Conservation (phyloP, 2,113 vertebrate species). For the Camelus bactrianus region DNA sequence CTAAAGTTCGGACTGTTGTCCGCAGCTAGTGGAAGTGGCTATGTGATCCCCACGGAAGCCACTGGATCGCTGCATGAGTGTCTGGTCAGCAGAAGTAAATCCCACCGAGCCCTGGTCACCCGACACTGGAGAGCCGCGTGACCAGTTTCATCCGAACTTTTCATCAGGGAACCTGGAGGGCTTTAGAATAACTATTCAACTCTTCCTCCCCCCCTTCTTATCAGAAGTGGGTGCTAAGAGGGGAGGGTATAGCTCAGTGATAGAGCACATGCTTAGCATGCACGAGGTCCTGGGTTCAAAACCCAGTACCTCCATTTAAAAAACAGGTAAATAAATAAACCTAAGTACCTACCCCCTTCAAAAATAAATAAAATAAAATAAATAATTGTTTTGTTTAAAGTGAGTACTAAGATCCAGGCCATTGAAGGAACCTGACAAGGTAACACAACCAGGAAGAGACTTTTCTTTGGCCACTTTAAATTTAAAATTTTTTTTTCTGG, state of each 20-base stretch:
- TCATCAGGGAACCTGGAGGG: background rate
- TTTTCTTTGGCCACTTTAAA: background rate
- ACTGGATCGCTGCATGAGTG: fast-evolving
- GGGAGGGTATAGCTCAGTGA: no score
- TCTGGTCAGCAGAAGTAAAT: background rate
- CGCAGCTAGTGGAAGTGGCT: background rate
- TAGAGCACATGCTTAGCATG: no score
- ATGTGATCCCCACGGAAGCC: background rate
- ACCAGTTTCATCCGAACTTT: background rate
- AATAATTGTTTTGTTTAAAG: background rate
- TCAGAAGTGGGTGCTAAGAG: background rate
- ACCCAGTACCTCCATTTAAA: no score
- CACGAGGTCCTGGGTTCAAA: no score
- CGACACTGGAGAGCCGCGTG: no score
- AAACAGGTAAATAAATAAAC: no score
- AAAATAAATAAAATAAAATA: no score
- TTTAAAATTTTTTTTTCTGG: background rate
- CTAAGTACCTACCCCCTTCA: no score
- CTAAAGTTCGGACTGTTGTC: background rate
- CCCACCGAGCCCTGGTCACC: background rate
- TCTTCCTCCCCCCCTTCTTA: no score
- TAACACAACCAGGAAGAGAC: background rate
- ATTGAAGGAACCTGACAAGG: background rate
- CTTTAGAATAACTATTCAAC: background rate
- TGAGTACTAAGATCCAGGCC: background rate